Evolutionary conservation across 2,113 vertebrate genomes (phyloP).

Genomic region (Progne subis): DNA sequence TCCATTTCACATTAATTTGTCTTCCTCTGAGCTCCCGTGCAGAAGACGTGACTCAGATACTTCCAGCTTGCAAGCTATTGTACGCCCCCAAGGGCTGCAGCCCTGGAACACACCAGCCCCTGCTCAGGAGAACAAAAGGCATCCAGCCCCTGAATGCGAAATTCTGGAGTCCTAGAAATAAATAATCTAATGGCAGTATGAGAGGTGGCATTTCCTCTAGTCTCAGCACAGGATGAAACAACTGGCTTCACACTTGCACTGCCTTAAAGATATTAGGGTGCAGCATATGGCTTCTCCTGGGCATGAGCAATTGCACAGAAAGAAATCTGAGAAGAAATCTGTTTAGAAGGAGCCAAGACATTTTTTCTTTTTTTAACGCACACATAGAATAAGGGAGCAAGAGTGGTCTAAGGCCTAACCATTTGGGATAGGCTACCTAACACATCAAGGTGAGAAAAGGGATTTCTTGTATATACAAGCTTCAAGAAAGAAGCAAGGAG

Average conservation of each 20-base stretch:
- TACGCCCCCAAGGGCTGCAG: neutral
- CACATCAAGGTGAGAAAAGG: neutral
- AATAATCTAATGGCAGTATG: neutral
- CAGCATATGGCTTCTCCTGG: neutral
- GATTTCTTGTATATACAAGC: neutral
- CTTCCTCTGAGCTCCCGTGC: neutral
- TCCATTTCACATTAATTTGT: neutral
- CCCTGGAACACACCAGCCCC: neutral
- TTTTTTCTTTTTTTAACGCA: neutral
- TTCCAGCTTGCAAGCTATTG: neutral
- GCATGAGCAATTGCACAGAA: neutral
- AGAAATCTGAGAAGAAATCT: neutral
- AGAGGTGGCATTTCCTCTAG: neutral
- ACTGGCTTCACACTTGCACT: neutral
- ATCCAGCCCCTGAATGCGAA: neutral
- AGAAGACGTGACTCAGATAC: neutral
- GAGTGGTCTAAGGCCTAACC: neutral
- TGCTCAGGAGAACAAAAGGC: neutral
- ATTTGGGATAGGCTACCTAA: neutral
- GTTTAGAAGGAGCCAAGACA: neutral
- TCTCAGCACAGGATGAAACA: neutral
- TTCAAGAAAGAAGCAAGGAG: neutral
- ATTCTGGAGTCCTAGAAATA: neutral
- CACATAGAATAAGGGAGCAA: neutral
- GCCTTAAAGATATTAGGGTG: neutral